phyloP scores from a whole-genome alignment of 2,797 vertebrate species.

The Lycodopsis pacificus region DNA sequence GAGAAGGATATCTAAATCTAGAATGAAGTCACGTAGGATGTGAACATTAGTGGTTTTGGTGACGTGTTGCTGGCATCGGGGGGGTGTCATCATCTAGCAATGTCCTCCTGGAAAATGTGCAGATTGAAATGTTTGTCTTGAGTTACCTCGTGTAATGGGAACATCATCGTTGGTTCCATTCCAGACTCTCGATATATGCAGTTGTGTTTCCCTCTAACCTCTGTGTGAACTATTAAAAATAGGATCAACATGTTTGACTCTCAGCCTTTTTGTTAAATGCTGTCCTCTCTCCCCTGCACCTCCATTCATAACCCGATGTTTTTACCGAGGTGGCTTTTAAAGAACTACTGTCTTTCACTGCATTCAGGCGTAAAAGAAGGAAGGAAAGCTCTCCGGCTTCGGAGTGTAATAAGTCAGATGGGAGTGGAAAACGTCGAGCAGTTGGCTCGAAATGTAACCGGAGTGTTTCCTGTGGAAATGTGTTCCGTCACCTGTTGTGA shows the following conservation, averaged over 20 bases:
- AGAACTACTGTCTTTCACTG: slow-evolving; percentile 12
- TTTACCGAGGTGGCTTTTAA: slow-evolving; percentile 25
- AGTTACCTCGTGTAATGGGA: slow-evolving; percentile 16
- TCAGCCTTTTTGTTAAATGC: slow-evolving; percentile 19
- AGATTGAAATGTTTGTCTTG: slow-evolving; percentile 32
- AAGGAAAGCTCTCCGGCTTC: slow-evolving; percentile 9
- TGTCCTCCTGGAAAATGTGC: slow-evolving; percentile 10
- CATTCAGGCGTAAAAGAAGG: background rate
- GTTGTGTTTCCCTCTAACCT: slow-evolving; percentile 18
- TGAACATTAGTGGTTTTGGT: rapidly evolving
- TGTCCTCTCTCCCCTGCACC: background rate
- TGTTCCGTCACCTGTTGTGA: slow-evolving; percentile 5
- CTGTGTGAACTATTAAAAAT: slow-evolving; percentile 32
- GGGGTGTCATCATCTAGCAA: background rate
- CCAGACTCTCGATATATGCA: background rate
- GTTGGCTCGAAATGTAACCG: slow-evolving; percentile 41
- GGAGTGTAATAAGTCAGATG: slow-evolving; percentile 37
- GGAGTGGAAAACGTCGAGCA: slow-evolving; percentile 24
- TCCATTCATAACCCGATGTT: slow-evolving; percentile 7
- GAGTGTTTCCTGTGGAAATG: slow-evolving; percentile 26
- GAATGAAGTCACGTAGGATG: background rate
- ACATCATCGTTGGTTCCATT: slow-evolving; percentile 24
- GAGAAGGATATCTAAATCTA: background rate
- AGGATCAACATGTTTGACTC: slow-evolving; percentile 8
- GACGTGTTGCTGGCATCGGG: background rate